Conservation (phyloP, 2,113 vertebrate species). For the Strigops habroptila region DNA sequence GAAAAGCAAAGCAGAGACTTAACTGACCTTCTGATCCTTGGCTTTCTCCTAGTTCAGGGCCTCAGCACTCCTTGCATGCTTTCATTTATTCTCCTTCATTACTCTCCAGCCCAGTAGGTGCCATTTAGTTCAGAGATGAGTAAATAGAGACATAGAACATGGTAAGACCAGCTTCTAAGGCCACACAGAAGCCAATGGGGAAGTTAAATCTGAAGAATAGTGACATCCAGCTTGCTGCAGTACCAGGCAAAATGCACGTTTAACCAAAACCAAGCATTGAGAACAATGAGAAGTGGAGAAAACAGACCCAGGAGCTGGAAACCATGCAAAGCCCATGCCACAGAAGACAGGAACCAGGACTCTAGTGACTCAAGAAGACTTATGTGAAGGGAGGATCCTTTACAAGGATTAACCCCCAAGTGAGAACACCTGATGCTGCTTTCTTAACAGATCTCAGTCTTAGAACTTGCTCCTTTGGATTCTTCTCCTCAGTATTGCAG, state of each 20-base stretch:
- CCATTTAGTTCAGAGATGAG: neutral
- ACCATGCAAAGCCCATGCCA: neutral
- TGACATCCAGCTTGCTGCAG: neutral
- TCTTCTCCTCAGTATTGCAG: neutral
- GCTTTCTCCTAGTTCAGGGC: neutral
- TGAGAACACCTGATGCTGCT: neutral
- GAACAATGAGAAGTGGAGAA: neutral
- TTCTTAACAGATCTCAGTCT: neutral
- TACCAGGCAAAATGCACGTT: rapidly evolving
- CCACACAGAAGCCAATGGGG: neutral
- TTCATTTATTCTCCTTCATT: neutral
- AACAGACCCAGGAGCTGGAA: neutral
- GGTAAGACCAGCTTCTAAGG: neutral
- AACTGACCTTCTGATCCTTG: neutral
- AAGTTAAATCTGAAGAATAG: neutral
- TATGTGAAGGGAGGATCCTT: neutral
- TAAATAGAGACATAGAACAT: neutral
- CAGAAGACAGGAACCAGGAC: neutral
- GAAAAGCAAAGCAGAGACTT: neutral
- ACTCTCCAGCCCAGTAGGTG: neutral
- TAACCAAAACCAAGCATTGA: rapidly evolving
- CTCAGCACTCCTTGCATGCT: neutral
- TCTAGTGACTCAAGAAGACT: rapidly evolving
- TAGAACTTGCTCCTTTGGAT: neutral
- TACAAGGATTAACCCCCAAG: too few species aligned